Conservation (phyloP, 2,113 vertebrate genomes). For the Phrynosoma platyrhinos region DNA sequence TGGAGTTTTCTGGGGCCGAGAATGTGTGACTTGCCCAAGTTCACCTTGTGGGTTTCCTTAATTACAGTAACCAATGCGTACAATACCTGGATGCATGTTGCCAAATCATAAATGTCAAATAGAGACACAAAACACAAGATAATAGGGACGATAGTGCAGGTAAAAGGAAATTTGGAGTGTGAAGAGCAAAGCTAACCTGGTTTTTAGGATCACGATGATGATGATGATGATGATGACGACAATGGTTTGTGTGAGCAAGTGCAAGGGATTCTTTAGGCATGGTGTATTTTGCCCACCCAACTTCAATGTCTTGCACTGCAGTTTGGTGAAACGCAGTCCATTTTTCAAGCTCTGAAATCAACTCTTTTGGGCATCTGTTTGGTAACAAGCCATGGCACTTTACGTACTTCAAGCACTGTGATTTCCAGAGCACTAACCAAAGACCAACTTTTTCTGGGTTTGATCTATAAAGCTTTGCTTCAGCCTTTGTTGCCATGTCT, state of each 20-base stretch:
- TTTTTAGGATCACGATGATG: too few species aligned
- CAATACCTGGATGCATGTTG: background rate
- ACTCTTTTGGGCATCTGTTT: background rate
- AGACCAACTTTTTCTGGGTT: background rate
- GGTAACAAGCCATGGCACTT: background rate
- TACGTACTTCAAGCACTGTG: background rate
- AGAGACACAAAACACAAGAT: too few species aligned
- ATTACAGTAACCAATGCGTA: too few species aligned
- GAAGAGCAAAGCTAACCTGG: background rate
- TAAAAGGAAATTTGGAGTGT: background rate
- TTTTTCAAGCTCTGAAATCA: background rate
- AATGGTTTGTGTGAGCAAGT: background rate
- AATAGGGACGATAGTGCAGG: background rate
- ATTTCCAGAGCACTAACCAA: background rate
- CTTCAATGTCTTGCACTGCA: background rate
- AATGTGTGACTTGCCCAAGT: too few species aligned
- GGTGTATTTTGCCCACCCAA: background rate
- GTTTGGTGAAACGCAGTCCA: background rate
- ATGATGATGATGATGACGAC: too few species aligned
- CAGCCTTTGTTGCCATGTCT: too few species aligned
- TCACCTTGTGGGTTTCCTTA: too few species aligned
- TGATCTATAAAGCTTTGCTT: fast-evolving
- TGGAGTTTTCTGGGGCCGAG: too few species aligned
- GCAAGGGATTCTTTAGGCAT: background rate
- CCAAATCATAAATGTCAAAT: too few species aligned